phyloP scores from a whole-genome alignment of 2,113 vertebrate species.

The Lipophrys pholis region DNA sequence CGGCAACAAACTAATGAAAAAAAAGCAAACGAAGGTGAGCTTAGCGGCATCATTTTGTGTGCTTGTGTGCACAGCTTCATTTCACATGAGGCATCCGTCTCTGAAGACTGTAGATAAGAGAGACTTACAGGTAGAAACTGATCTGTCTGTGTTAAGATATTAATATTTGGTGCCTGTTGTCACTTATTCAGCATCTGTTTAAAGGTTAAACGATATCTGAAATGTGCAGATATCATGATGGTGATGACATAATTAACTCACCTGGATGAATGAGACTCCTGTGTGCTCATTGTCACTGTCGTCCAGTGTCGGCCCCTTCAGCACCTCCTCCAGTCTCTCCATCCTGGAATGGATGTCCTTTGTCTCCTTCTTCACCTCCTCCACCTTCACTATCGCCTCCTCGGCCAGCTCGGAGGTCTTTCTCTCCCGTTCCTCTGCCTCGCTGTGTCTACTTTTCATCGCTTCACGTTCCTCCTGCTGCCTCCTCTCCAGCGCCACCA shows the following conservation, averaged over 20 bases:
- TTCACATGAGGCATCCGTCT: background rate
- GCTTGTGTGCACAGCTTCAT: background rate
- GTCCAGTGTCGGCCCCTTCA: slow-evolving; percentile 30
- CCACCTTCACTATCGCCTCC: slow-evolving; percentile 63
- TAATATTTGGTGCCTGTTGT: no score
- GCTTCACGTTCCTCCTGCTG: slow-evolving; percentile 70
- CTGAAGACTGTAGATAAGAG: background rate
- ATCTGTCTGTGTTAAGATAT: background rate
- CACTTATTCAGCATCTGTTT: no score
- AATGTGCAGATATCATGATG: no score
- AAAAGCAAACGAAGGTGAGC: background rate
- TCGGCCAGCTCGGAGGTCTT: slow-evolving; percentile 58
- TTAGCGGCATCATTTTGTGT: background rate
- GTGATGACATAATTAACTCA: slow-evolving; percentile 34
- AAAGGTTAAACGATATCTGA: no score
- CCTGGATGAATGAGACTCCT: slow-evolving; percentile 69
- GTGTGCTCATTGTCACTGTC: slow-evolving; percentile 51
- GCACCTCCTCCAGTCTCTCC: slow-evolving; percentile 77
- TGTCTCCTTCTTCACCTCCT: slow-evolving; percentile 73
- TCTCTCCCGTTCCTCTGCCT: slow-evolving; percentile 62
- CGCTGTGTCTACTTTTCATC: slow-evolving; percentile 51
- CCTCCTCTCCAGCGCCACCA: slow-evolving; percentile 76
- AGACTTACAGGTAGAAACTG: background rate
- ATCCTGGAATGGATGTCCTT: slow-evolving; percentile 70
- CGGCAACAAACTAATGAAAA: slow-evolving; percentile 81